Evolutionary conservation across 2,888 invertebrate genomes (phyloP), one percentile per base, ranked within the genome.

Genomic region (Allophyes oxyacanthae): DNA sequence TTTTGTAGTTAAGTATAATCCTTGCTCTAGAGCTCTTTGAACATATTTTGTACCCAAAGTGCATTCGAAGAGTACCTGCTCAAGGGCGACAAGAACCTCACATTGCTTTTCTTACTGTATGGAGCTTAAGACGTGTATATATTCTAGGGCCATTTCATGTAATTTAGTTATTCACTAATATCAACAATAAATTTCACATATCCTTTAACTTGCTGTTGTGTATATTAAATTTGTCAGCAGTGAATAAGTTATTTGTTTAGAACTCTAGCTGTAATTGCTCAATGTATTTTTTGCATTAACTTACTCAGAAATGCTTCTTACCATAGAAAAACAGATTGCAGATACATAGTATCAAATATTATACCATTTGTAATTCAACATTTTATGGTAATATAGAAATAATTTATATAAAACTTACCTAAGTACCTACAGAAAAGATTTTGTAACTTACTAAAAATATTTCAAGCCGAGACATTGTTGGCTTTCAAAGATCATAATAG

Each of bases 171-270:
- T 36, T 44, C 38, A 51, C 15, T 37, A 60, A 59, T 61, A 11
- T 63, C 60, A 77, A 79, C 81, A 80, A 79, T 80, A 79, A 78
- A 51, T 55, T 65, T 72, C 55, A 56, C 72, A 68, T 71, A 69
- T 70, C 64, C 55, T 57, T 57, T 55, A 33, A 45, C 5, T 11
- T 34, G 13, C 20, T n/a, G 11, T n/a, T 11, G 33, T 20, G 11
- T 15, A 33, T 25, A n/a, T 1, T 9, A 13, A 26, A 30, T 10
- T 45, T 34, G 33, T 37, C 28, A 37, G 11, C 7, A n/a, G 8
- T 36, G 6, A 14, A 26, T n/a, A n/a, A n/a, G n/a, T n/a, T 0
- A 14, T 37, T 13, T 10, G 13, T 20, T 34, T 44, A 11, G 9
- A 9, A 38, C 6, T 25, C n/a, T n/a, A 20, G 10, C n/a, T 30